Base-by-base conservation (phyloP, 2,888 invertebrate genomes). In the Spodoptera picta region DNA sequence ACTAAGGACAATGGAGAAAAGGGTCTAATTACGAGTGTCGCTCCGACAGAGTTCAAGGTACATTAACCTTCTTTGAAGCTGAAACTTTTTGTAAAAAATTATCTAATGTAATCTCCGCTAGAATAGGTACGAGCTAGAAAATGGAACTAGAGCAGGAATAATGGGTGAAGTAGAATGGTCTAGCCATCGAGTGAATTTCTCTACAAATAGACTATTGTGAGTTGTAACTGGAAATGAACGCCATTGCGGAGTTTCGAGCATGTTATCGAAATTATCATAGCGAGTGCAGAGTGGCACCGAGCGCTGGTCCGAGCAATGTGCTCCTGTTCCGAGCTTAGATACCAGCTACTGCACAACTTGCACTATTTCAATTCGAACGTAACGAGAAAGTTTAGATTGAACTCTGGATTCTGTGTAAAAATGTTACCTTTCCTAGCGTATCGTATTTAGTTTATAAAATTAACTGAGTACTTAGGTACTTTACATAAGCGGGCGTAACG, bases 1-100 rank as follows among this genome's bases (percentile, higher is more conserved):
- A 87, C 82, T 65, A 75, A 87, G 83, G 84, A 91, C 89, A 90
- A 91, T 89, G 88, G 85, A 85, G 76, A 84, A 84, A 88, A 90
- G 85, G 75, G 79, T 79, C 82, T 88, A 91, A 90, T 91, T 89
- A 89, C 83, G 77, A 81, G 76, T 83, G 81, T 81, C 82, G 79
- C 82, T 79, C 77, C 77, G 78, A 77, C 47, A 59, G 73, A 83
- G 82, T 81, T 83, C 75, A 84, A 73, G 80, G 91, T 87, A 87
- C 87, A 81, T 75, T 79, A 71, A 75, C 75, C 77, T 80, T 68
- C 44, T 60, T 43, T 62, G 57, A 52, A 55, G 19, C 75, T 85
- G 75, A 83, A 84, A 57, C 82, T 81, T 75, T 71, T 73, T 69
- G 72, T 63, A 47, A 42, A 58, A 70, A 71, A 68, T 42, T 48